Evolutionary conservation across 2,888 invertebrate species (phyloP), one percentile per base, ranked within the genome.

Genomic region (Cataglyphis altisquamis): DNA sequence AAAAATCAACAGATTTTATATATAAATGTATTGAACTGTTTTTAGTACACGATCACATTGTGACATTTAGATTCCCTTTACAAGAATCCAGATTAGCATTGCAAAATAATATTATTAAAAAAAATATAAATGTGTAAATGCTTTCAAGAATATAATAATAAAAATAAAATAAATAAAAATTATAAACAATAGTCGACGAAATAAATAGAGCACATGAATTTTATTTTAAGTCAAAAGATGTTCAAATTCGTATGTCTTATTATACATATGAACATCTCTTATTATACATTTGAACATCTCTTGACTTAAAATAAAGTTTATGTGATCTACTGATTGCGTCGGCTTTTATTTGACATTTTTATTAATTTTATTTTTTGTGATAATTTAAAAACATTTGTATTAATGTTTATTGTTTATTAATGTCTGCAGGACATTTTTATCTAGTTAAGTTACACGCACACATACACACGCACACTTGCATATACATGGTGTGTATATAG

Each of bases 1-100:
- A 12, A 25, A 57, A 78, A 45, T 10, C 15, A 1, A 25, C 12
- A 6, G 39, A 52, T 72, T 60, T 45, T n/a, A 41, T 41, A 12
- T 70, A 72, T 12, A 78, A 68, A 57, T 77, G 55, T 78, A 80
- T 60, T 12, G 57, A 80, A 72, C 60, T 52, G n/a, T 32, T 78
- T 21, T 21, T 21, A 41, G 1, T n/a, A 57, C 21, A 15, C 18
- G 3, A 15, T 32, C 57, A 39, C 15, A 68, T 63, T 36, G 18
- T n/a, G n/a, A n/a, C n/a, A n/a, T 45, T 75, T 72, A 45, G 10
- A 32, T 78, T 41, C 3, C 0, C 70, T 32, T 68, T 21, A 32
- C 1, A 45, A 5, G 5, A 15, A 45, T 41, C 4, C 12, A 0
- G 0, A 57, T 18, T 70, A 32, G 3, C 39, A 70, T 45, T 70